phyloP scores from a whole-genome alignment of 2,888 invertebrate species.

The Deilephila elpenor region DNA sequence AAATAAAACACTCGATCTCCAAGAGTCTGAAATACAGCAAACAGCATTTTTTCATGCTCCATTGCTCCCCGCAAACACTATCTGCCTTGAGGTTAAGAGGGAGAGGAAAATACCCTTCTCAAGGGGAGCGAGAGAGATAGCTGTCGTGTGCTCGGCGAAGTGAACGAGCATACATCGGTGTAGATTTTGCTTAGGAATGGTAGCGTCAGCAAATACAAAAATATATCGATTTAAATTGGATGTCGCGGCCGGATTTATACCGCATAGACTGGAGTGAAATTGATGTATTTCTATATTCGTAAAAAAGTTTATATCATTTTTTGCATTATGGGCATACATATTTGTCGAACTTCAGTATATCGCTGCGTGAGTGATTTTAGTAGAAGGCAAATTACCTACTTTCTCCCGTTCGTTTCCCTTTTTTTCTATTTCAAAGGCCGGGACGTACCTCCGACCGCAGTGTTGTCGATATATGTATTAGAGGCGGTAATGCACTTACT shows the following conservation, averaged over 20 bases:
- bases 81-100: slow-evolving; percentile 9
- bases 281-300: not conserved
- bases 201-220: slow-evolving; percentile 18
- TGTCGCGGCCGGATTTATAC: not conserved
- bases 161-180: slow-evolving; percentile 18
- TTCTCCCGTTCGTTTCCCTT: too few species aligned
- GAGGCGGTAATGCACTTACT: too few species aligned
- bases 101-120: not conserved
- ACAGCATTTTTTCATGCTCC: slow-evolving; percentile 17
- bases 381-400: too few species aligned
- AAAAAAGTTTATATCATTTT: not conserved
- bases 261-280: not conserved
- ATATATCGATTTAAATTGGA: slow-evolving; percentile 12
- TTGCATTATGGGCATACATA: too few species aligned
- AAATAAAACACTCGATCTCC: not conserved
- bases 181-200: slow-evolving; percentile 23
- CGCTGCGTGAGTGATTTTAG: not conserved
- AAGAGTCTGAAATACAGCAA: slow-evolving; percentile 16
- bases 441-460: too few species aligned
- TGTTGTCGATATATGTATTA: too few species aligned
- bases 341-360: too few species aligned
- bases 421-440: too few species aligned
- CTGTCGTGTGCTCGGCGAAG: not conserved
- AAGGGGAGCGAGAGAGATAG: not conserved
- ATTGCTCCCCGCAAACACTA: slow-evolving; percentile 16